Base-by-base conservation (phyloP, 2,888 invertebrate genomes). In the Aethes cnicana region DNA sequence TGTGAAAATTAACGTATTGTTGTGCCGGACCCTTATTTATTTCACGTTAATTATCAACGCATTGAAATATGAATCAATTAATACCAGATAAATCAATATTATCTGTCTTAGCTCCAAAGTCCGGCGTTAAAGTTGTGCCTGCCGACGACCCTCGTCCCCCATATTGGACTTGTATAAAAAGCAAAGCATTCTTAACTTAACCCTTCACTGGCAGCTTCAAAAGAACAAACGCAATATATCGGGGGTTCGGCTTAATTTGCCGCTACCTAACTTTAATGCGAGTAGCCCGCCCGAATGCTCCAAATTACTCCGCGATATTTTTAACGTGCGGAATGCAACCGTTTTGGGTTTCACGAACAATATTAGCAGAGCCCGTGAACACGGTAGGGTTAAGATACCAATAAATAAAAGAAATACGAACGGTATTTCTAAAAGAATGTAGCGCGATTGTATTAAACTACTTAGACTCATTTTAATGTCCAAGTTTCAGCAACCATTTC, bases 141-240 rank as follows among this genome's bases (percentile, higher is more conserved):
- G 17, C 33, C 21, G 53, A 53, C 46, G 47, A 53, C 64, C 61
- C 66, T 66, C 63, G 53, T 74, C 80, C 74, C 69, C 63, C 59
- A 68, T 81, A 84, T 82, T 81, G 81, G 79, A 79, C 76, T 80
- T 74, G 75, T 81, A 80, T 85, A 90, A 89, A 89, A 90, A 89
- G 82, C 86, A 84, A 86, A 85, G 89, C 88, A 90, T 90, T 90
- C 90, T 90, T 90, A 86, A 84, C 84, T 84, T 83, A 90, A 90
- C 90, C 90, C 90, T 90, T 90, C 81, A 83, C 74, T 74, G 78
- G 67, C 73, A 74, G 84, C 86, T 80, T 88, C 87, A 88, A 88
- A 88, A 88, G 88, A 88, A 88, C 88, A 88, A 88, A 88, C 85
- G 86, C 87, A 88, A 88, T 88, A 88, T 88, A 87, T 87, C 74